Evolutionary conservation across 2,888 invertebrate species (phyloP).

Genomic region (Zhengitettix transpicula): DNA sequence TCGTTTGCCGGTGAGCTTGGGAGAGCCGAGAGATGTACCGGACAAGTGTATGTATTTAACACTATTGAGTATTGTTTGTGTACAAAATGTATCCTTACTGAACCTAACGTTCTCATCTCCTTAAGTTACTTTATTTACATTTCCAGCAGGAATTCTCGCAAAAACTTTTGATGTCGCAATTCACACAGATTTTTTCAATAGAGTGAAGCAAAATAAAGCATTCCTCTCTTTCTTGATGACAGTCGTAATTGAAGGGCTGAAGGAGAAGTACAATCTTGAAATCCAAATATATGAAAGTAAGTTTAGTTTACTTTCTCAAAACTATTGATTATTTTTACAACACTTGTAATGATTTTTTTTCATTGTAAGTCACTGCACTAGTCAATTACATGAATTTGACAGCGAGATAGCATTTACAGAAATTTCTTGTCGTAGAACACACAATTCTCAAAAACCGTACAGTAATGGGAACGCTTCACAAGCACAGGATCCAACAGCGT

Average conservation of each 20-base stretch:
- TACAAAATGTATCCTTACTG: too few relatives aligned
- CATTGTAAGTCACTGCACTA: too few relatives aligned
- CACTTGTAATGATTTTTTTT: too few relatives aligned
- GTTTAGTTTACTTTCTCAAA: too few relatives aligned
- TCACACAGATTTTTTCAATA: conserved; percentile 57
- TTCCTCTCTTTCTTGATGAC: conserved; percentile 68
- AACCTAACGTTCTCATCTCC: not conserved
- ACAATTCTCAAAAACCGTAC: conserved; percentile 56
- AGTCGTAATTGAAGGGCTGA: conserved; percentile 60
- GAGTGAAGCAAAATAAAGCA: conserved; percentile 48
- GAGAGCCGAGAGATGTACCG: not conserved
- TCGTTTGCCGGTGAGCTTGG: not conserved
- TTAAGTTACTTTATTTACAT: not conserved
- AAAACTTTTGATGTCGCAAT: conserved; percentile 72
- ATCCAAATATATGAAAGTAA: conserved; percentile 18
- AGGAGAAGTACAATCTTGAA: conserved; percentile 51
- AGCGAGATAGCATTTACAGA: too few relatives aligned
- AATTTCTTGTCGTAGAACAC: conserved; percentile 25
- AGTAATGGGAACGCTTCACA: conserved; percentile 49
- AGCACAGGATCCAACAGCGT: conserved; percentile 56
- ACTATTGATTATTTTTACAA: too few relatives aligned
- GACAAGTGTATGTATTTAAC: not conserved
- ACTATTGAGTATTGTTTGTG: not conserved
- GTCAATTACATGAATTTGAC: too few relatives aligned
- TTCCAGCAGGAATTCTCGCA: conserved; percentile 44